These are phyloP conservation scores for Malthinus seriepunctatus DNA, from an alignment of 2,888 invertebrate genomes.

Conservation along the genomic window DNA sequence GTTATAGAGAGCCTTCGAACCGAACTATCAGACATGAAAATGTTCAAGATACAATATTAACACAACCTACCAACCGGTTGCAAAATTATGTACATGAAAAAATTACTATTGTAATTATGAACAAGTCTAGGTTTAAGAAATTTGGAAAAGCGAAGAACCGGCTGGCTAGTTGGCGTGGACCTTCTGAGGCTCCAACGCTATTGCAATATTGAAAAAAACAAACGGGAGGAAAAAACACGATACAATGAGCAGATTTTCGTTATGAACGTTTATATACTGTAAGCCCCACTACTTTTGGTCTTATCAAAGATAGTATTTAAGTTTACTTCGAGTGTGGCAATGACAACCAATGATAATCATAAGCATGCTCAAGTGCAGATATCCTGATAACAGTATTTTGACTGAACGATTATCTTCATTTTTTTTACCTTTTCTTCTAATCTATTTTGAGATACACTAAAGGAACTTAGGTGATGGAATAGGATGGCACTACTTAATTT, in stretches of 20 bases:
- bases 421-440: too few relatives aligned
- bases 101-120: conserved; percentile 6
- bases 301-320: conserved; percentile 2
- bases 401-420: not conserved
- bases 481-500: too few relatives aligned
- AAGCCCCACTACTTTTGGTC: not conserved
- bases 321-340: conserved; percentile 5
- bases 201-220: conserved; percentile 6
- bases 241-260: not conserved
- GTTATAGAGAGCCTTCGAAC: conserved; percentile 6
- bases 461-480: too few relatives aligned
- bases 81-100: conserved; percentile 1
- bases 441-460: too few relatives aligned
- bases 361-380: not conserved
- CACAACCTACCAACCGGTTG: conserved; percentile 27
- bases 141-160: conserved; percentile 24
- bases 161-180: conserved; percentile 33
- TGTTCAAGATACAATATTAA: not conserved
- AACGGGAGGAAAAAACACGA: not conserved
- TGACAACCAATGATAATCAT: not conserved
- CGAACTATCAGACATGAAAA: conserved; percentile 24
- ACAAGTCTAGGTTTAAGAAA: conserved; percentile 4
- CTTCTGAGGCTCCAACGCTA: conserved; percentile 20
- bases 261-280: not conserved
- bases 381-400: conserved; percentile 15